A percentile compares a stretch with the other conserved stretches of the same genome.
phyloP scores from a whole-genome alignment of 2,113 vertebrate genomes.

The Gymnocephalus cernua region DNA sequence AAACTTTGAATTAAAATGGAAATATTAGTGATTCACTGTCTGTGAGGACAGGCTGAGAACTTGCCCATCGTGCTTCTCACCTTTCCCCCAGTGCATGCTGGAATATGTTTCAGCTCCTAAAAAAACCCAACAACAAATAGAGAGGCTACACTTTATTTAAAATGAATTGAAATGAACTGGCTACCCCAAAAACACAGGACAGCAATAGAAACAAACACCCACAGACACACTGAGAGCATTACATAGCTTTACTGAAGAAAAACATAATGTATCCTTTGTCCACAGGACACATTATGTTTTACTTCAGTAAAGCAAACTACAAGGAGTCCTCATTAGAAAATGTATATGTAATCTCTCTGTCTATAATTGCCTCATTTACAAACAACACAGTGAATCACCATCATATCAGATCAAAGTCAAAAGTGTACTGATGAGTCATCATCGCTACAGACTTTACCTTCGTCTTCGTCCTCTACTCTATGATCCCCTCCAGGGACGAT shows the following conservation, averaged over 20 bases:
- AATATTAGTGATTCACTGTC: conserved; percentile 18
- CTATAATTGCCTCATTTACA: not conserved
- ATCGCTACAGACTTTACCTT: not conserved
- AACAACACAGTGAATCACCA: not conserved
- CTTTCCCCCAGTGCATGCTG: not conserved
- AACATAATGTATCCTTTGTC: too few species aligned
- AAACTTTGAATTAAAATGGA: not conserved
- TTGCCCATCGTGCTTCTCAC: accelerated
- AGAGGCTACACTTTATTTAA: not conserved
- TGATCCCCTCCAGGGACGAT: not conserved
- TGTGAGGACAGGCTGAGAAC: not conserved
- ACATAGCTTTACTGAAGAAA: too few species aligned
- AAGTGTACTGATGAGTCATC: conserved; percentile 20
- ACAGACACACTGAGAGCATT: not conserved
- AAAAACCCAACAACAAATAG: not conserved
- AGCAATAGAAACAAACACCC: not conserved
- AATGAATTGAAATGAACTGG: not conserved
- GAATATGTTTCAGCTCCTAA: not conserved
- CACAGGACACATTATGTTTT: too few species aligned
- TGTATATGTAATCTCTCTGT: too few species aligned
- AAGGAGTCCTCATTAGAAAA: too few species aligned
- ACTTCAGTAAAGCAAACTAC: too few species aligned
- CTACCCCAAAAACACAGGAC: not conserved
- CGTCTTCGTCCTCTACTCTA: not conserved
- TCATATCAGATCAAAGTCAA: not conserved